Evolutionary conservation across 2,888 invertebrate genomes (phyloP), one percentile per base, ranked within the genome.

Genomic region (Flexamia atlantica): DNA sequence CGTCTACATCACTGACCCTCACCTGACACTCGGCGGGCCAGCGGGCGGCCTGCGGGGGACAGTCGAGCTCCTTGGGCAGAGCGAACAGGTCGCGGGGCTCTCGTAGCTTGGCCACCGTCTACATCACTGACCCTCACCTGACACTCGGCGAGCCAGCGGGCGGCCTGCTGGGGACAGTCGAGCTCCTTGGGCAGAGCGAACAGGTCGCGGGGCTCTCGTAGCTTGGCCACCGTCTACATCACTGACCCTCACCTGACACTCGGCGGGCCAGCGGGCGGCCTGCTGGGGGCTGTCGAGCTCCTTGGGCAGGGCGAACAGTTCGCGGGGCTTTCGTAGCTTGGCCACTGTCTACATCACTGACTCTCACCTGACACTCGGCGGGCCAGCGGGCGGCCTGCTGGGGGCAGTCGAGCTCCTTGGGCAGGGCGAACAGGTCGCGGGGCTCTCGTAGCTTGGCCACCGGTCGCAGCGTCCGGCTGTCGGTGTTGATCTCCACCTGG

Each of bases 161-260:
- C n/a, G n/a, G n/a, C n/a, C n/a, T n/a, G n/a, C n/a, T n/a, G n/a
- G n/a, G n/a, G n/a, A n/a, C n/a, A n/a, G n/a, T n/a, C n/a, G n/a
- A n/a, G n/a, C n/a, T n/a, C n/a, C n/a, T n/a, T n/a, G n/a, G n/a
- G n/a, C n/a, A n/a, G n/a, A n/a, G n/a, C n/a, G n/a, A n/a, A n/a
- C n/a, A n/a, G n/a, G n/a, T n/a, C n/a, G n/a, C n/a, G n/a, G n/a
- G n/a, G n/a, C n/a, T n/a, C n/a, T n/a, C n/a, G n/a, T n/a, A n/a
- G n/a, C n/a, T n/a, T n/a, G n/a, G n/a, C n/a, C n/a, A n/a, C n/a
- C n/a, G n/a, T n/a, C n/a, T n/a, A n/a, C n/a, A n/a, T n/a, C n/a
- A n/a, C n/a, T n/a, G n/a, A n/a, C n/a, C n/a, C n/a, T n/a, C n/a
- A 96, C 97, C 93, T 97, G 96, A 90, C 97, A 97, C 92, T 97